phyloP scores from a whole-genome alignment of 2,888 invertebrate genomes.

The Rotaria magnacalcarata region DNA sequence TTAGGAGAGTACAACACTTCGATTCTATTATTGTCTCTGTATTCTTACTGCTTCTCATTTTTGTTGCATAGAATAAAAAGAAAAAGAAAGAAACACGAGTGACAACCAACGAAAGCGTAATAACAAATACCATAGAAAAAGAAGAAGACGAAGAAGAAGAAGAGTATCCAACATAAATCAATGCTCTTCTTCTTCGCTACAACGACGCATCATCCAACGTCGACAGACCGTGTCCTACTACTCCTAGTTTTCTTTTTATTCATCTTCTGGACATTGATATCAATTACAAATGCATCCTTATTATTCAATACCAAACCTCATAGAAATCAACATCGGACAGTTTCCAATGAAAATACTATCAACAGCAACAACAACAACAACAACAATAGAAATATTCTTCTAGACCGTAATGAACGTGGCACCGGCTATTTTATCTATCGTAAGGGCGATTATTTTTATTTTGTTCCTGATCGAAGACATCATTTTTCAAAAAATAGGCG shows the following conservation, averaged over 20 bases:
- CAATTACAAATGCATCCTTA: not conserved
- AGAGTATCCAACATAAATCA: not conserved
- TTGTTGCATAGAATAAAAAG: not conserved
- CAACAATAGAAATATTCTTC: not conserved
- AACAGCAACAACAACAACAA: not conserved
- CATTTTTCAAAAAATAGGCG: not conserved
- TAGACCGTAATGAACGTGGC: not conserved
- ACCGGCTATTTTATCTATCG: conserved; percentile 5
- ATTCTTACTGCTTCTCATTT: not conserved
- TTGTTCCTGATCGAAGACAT: conserved; percentile 31
- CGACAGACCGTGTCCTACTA: not conserved
- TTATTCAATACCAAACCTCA: not conserved
- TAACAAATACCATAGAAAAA: not conserved
- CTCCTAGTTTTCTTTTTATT: not conserved
- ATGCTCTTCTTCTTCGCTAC: conserved; percentile 4
- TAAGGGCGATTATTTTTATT: not conserved
- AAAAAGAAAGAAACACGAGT: not conserved
- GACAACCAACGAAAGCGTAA: not conserved
- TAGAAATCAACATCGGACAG: not conserved
- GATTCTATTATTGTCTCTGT: not conserved
- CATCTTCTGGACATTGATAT: not conserved
- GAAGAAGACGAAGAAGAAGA: not conserved
- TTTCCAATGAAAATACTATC: not conserved
- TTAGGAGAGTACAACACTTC: not conserved
- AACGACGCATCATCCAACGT: not conserved